Conservation (phyloP, 2,888 invertebrate species). For the Diarsia mendica region DNA sequence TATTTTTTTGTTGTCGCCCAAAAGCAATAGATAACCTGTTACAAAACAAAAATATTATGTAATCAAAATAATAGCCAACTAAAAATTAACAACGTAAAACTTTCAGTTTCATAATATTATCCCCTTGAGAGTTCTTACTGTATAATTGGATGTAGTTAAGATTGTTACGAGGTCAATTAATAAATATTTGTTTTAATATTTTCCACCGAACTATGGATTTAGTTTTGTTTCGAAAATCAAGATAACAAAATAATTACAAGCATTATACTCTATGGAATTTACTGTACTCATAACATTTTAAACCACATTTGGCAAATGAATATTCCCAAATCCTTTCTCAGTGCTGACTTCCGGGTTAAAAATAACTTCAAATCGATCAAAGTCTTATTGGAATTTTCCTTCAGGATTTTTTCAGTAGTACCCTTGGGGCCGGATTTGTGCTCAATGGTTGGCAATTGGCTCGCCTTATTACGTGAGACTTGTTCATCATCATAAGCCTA, state of each 20-base stretch:
- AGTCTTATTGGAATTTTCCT: no score
- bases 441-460: no score
- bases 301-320: neutral
- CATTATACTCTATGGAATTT: neutral
- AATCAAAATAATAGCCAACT: constrained; percentile 12
- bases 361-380: neutral
- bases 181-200: neutral
- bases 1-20: neutral
- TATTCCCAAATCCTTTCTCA: neutral
- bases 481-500: no score
- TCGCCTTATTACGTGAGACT: no score
- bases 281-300: no score
- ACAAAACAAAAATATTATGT: constrained; percentile 1
- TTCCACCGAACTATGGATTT: neutral
- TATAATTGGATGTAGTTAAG: constrained; percentile 12
- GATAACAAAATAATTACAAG: neutral
- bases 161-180: constrained; percentile 28
- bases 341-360: neutral
- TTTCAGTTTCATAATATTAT: constrained; percentile 12
- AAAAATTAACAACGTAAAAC: neutral
- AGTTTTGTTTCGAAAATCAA: neutral
- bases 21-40: neutral
- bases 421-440: no score
- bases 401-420: no score
- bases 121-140: neutral